These are phyloP conservation scores for Acronicta psi DNA, from an alignment of 2,888 invertebrate genomes.

Conservation along the genomic window DNA sequence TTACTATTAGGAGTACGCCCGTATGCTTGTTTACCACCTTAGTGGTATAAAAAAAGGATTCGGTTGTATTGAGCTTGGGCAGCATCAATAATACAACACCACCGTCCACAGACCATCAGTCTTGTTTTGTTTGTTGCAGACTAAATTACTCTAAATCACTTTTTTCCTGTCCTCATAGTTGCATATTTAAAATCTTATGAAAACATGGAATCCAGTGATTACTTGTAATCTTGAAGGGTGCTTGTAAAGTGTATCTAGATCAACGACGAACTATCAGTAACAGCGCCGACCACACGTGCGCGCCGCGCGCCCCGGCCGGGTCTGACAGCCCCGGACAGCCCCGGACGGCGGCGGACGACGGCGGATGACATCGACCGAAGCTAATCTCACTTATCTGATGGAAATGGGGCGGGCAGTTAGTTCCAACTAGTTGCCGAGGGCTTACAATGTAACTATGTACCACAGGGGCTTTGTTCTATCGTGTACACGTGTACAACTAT, in stretches of 20 bases:
- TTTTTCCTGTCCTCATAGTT: no score
- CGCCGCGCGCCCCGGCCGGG: not conserved
- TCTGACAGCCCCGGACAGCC: not conserved
- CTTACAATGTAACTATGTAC: not conserved
- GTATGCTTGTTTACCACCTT: no score
- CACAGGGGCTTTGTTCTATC: not conserved
- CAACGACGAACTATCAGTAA: not conserved
- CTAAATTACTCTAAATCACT: no score
- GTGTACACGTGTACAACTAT: not conserved
- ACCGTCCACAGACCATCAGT: no score
- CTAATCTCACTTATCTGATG: constrained; percentile 28
- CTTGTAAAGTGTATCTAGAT: not conserved
- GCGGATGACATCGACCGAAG: not conserved
- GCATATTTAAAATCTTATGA: no score
- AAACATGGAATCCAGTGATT: no score
- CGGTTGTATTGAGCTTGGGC: no score
- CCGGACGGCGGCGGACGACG: not conserved
- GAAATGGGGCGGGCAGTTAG: constrained; percentile 19
- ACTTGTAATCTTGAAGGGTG: no score
- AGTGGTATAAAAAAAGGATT: no score
- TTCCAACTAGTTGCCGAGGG: not conserved
- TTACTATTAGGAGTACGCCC: no score
- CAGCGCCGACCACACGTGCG: not conserved
- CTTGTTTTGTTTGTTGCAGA: no score
- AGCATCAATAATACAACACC: no score